Evolutionary conservation across 2,113 vertebrate genomes (phyloP), one percentile per base, ranked within the genome.

Genomic region (Pantherophis guttatus): DNA sequence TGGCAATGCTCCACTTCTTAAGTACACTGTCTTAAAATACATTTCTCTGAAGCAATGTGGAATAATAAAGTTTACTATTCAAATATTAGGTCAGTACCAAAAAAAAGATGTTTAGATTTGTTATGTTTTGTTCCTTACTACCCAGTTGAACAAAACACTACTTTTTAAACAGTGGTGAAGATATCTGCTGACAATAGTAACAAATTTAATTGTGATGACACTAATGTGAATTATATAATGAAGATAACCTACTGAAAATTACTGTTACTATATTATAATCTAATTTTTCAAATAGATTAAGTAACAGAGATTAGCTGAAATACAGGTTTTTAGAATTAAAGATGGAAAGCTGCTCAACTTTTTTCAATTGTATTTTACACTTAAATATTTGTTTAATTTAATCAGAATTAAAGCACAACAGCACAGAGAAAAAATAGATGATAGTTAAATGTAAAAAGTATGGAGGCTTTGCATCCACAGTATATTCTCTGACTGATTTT

Each of bases 191-290:
- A 39, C 17, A 39, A 21, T 81, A 44, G 70, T 81, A 81, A 39
- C 33, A 81, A 19, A 81, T 94, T 95, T 95, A 95, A 91, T 94
- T 95, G 95, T 81, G 19, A 88, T 90, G 94, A 94, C 94, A 13
- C 87, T 88, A 90, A 86, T 57, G 50, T 2, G 0, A 15, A 33
- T 95, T 88, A 86, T 94, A 1, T 93, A 23, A 89, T 90, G 57
- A 21, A 93, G 33, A 17, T 91, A 58, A 62, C 9, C 93, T 93
- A n/a, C 86, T 86, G 75, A 81, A 93, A 48, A 94, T 94, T 85
- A 88, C 26, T 94, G 21, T 52, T 93, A 0, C 0, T 50, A 55
- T 52, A 93, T 59, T 95, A 15, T 15, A 17, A 52, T 52, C 9
- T 52, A 87, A 53, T 81, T 92, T 70, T n/a, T 70, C 29, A 70